phyloP scores from a whole-genome alignment of 1,140 invertebrate species.

The Zaprionus gabonicus region DNA sequence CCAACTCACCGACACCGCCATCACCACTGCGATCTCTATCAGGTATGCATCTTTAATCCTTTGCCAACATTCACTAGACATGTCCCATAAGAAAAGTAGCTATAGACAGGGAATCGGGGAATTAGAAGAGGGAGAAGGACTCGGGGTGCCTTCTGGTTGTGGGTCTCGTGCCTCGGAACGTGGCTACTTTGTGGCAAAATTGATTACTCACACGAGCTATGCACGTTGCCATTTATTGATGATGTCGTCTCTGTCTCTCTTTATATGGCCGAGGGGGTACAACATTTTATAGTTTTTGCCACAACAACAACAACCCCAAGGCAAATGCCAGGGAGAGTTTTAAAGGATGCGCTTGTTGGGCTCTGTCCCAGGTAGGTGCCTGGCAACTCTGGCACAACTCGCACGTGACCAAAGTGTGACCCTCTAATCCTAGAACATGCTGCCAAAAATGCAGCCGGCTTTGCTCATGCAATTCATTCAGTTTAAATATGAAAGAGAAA shows the following conservation, averaged over 20 bases:
- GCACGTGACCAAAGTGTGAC: slow-evolving; percentile 75
- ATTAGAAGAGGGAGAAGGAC: not conserved
- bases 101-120: not conserved
- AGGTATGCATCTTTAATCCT: slow-evolving; percentile 78
- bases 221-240: slow-evolving; percentile 54
- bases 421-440: slow-evolving; percentile 20
- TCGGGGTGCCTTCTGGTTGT: not conserved
- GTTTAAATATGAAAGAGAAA: not conserved
- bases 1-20: slow-evolving; percentile 79
- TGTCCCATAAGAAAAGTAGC: slow-evolving; percentile 42
- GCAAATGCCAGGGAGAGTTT: slow-evolving; percentile 17
- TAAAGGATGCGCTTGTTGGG: slow-evolving; percentile 23
- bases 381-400: slow-evolving; percentile 5
- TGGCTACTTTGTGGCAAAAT: slow-evolving; percentile 81
- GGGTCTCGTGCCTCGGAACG: slow-evolving; percentile 59
- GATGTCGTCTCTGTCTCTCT: slow-evolving; percentile 31
- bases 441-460: slow-evolving; percentile 20
- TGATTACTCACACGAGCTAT: slow-evolving; percentile 76
- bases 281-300: slow-evolving; percentile 48
- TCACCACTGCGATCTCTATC: slow-evolving; percentile 79
- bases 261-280: slow-evolving; percentile 11
- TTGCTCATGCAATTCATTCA: slow-evolving; percentile 10
- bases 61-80: slow-evolving; percentile 66
- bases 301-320: slow-evolving; percentile 38
- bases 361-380: slow-evolving; percentile 43